phyloP scores from a whole-genome alignment of 2,113 vertebrate genomes.

The Puntigrus tetrazona region DNA sequence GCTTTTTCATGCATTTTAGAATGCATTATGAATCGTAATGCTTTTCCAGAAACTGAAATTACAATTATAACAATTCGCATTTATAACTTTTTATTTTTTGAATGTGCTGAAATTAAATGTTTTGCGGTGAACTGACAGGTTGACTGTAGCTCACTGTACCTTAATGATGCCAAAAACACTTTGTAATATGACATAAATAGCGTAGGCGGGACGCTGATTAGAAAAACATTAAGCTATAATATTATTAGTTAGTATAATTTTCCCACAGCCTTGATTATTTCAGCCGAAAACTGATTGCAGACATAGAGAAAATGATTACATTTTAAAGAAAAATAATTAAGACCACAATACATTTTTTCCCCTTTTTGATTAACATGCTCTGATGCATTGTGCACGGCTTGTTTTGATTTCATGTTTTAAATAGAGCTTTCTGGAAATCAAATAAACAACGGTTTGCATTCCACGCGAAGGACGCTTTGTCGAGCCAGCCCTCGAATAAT shows the following conservation, averaged over 20 bases:
- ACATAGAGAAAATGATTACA: background rate
- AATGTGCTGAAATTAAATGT: background rate
- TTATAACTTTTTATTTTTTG: background rate
- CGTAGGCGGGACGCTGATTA: background rate
- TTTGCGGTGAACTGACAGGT: background rate
- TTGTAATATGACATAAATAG: background rate
- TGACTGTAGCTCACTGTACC: background rate
- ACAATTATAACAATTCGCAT: background rate
- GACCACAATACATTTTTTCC: background rate
- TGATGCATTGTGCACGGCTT: background rate
- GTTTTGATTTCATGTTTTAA: conserved; percentile 8
- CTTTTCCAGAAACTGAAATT: background rate
- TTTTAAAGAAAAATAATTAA: background rate
- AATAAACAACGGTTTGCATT: conserved; percentile 19
- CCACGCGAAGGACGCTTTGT: background rate
- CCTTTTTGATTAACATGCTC: background rate
- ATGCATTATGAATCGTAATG: background rate
- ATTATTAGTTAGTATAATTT: background rate
- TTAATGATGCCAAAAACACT: background rate
- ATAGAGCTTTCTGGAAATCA: background rate
- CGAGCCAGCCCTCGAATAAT: conserved; percentile 14
- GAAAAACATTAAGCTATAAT: background rate
- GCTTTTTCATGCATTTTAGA: too few relatives aligned
- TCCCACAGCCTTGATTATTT: background rate
- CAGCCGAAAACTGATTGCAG: background rate